Evolutionary conservation across 92 coral and sea anemone genomes (phyloP), one percentile per base, ranked within the genome.

Genomic region (Bergia sp.): DNA sequence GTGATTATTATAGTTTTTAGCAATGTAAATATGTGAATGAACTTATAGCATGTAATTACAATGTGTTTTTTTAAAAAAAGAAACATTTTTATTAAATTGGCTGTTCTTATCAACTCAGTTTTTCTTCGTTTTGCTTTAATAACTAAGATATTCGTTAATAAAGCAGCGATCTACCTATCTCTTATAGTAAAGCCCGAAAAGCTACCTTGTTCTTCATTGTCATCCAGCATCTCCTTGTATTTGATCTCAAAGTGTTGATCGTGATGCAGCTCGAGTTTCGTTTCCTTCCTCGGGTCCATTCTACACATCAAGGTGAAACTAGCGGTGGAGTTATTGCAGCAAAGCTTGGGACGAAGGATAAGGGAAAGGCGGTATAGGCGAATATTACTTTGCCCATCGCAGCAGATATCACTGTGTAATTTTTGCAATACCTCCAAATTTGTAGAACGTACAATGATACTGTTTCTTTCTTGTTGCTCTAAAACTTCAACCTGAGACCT

Each of bases 161-260:
- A 29, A 29, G 29, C 29, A 29, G 0, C 29, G 29, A 29, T 29
- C 29, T 29, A 29, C 29, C 29, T 29, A 29, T 29, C 29, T 29
- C 29, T 29, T 29, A 29, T 29, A 29, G 29, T 29, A 29, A 29
- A 29, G 29, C 29, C 29, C 29, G 29, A 29, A 29, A 29, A 29
- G 29, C 29, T 29, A 79, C 83, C 83, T 50, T 8, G 69, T 53
- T 47, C n/a, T 67, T 53, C 83, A 2, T 12, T 37, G 41, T 9
- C 38, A 36, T 10, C 37, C 72, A 81, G 23, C 47, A 65, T 3
- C 20, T 57, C 21, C 20, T 36, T 64, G 12, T 81, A 81, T 40
- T 64, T 81, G 73, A 81, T 18, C 65, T 81, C 73, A 41, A 81
- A 57, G 50, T 81, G 73, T 6, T 81, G 73, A 37, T 81, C 85